Evolutionary conservation across 2,888 invertebrate genomes (phyloP), one percentile per base, ranked within the genome.

Genomic region (Augochlorella aurata): DNA sequence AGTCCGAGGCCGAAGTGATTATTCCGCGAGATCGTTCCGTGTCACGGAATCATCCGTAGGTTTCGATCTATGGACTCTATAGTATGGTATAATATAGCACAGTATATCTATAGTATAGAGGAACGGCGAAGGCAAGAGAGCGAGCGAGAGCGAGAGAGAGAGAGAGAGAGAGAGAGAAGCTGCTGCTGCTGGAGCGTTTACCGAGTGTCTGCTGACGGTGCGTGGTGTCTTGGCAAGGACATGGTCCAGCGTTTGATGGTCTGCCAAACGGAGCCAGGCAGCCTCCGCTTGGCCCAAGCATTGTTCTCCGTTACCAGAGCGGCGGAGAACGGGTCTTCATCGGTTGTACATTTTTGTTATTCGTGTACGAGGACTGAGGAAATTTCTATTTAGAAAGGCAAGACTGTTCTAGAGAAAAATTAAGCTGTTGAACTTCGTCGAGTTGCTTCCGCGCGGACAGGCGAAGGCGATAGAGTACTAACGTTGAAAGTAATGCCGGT

Each of bases 321-420:
- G 77, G 45, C 44, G 69, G 52, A 58, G 38, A 29, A 45, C 58
- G 18, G 47, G 54, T 69, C 71, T n/a, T 49, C n/a, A 38, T 76
- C 66, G 66, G 67, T 61, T 75, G 79, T 73, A 73, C 70, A 74
- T 78, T 74, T 38, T 61, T 21, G 73, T 81, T 75, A 50, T 44
- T 69, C 67, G 72, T 29, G 52, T 44, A 70, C n/a, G 63, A 54
- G 65, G 16, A 61, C 52, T 63, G 52, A 52, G 24, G 63, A 65
- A 54, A 82, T 78, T 66, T 47, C 65, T 82, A 74, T 78, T 69
- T 71, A 78, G 45, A 18, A 63, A 72, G 29, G 65, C 50, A 67
- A 52, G 71, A 75, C 67, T 76, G 79, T 77, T 70, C 44, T 74
- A 71, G 29, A 38, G n/a, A 49, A 54, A 74, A 74, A 82, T 74